phyloP scores from a whole-genome alignment of 2,797 vertebrate genomes.

The Propithecus deckenii region DNA sequence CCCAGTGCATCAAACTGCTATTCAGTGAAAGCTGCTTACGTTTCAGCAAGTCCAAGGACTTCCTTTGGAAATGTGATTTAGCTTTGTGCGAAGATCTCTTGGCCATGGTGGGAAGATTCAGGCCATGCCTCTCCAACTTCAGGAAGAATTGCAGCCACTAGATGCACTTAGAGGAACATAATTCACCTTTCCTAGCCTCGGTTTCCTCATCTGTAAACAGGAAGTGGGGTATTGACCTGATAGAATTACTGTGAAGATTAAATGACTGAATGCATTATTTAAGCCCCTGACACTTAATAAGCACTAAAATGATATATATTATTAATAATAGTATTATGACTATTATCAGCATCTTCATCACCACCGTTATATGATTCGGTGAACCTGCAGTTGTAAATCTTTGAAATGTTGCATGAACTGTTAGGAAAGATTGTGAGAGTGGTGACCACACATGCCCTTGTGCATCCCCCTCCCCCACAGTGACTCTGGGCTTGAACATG shows the following conservation, averaged over 20 bases:
- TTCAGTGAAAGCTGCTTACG: constrained; percentile 20
- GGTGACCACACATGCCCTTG: background rate
- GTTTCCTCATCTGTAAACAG: background rate
- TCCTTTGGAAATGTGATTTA: constrained; percentile 27
- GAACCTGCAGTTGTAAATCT: background rate
- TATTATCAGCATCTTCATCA: background rate
- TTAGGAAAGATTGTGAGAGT: background rate
- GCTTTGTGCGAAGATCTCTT: background rate
- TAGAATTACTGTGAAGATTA: background rate
- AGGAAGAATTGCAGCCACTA: background rate
- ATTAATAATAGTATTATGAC: background rate
- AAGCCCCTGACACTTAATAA: background rate
- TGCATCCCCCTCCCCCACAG: background rate
- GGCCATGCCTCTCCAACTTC: background rate
- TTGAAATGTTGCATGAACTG: background rate
- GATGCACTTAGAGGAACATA: background rate
- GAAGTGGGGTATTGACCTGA: no score
- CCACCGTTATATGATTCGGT: background rate
- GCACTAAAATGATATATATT: background rate
- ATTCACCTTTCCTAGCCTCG: background rate
- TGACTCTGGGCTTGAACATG: background rate
- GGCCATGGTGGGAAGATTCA: background rate
- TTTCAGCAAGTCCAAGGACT: background rate
- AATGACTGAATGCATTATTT: background rate
- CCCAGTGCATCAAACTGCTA: constrained; percentile 31